Conservation (phyloP, 2,113 vertebrate genomes). For the Chaetodon trifascialis region DNA sequence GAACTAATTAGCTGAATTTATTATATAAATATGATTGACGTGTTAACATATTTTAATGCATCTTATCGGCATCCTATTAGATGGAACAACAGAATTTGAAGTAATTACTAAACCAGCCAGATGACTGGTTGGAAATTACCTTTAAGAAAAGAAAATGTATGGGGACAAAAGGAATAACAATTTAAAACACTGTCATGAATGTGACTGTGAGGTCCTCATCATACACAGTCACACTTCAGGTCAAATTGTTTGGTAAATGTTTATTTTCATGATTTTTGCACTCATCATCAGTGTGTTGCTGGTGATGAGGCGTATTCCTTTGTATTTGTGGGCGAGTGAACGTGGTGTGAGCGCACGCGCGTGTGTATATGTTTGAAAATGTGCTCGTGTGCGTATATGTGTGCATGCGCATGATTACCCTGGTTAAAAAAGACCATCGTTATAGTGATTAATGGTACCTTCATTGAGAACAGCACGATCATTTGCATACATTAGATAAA, state of each 20-base stretch:
- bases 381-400: constrained; percentile 24
- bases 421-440: constrained; percentile 85
- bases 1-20: constrained; percentile 66
- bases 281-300: constrained; percentile 41
- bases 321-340: constrained; percentile 45
- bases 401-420: constrained; percentile 76
- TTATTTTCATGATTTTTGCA: constrained; percentile 34
- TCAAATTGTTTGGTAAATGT: constrained; percentile 17
- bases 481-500: constrained; percentile 87
- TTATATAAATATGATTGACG: constrained; percentile 52
- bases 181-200: constrained; percentile 24
- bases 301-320: constrained; percentile 48
- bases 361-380: constrained; percentile 39
- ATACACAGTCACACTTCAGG: constrained; percentile 19
- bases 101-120: constrained; percentile 14
- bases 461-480: constrained; percentile 84
- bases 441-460: constrained; percentile 87
- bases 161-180: background rate
- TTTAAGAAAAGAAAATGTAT: background rate
- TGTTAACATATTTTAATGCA: constrained; percentile 35
- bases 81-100: constrained; percentile 26
- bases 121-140: constrained; percentile 15
- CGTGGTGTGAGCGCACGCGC: constrained; percentile 7
- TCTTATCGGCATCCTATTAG: constrained; percentile 22
- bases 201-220: constrained; percentile 9